A percentile compares a stretch with the other conserved stretches of the same genome.
Evolutionary conservation across 2,888 invertebrate species (phyloP).

Genomic region (Opisthograptis luteolata): DNA sequence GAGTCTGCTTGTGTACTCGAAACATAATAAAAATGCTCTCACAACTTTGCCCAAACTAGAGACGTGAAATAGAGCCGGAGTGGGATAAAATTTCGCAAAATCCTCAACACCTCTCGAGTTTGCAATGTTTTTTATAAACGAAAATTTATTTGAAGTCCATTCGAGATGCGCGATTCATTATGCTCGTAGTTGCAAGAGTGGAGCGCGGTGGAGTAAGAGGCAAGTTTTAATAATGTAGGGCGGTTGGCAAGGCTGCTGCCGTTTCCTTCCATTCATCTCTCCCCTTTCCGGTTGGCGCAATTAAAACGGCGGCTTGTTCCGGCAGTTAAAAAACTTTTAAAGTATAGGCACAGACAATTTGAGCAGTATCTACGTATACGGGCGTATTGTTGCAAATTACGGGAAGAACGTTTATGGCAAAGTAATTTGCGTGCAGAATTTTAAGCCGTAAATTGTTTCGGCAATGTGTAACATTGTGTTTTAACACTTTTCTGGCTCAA

Average conservation of each 20-base stretch:
- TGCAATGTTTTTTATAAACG: conserved; percentile 45
- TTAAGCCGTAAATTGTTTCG: conserved; percentile 33
- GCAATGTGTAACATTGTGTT: conserved; percentile 28
- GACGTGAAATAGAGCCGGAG: conserved; percentile 40
- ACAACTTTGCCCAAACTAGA: conserved; percentile 44
- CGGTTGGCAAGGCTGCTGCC: conserved; percentile 77
- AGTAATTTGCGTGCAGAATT: conserved; percentile 46
- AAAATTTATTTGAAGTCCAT: conserved; percentile 65
- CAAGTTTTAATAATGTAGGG: conserved; percentile 82
- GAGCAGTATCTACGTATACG: conserved; percentile 58
- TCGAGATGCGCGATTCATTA: conserved; percentile 74
- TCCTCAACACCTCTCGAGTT: conserved; percentile 44
- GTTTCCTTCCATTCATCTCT: conserved; percentile 82
- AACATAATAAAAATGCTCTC: conserved; percentile 44
- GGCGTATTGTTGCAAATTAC: conserved; percentile 62
- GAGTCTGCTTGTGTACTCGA: conserved; percentile 45
- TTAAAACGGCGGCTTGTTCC: conserved; percentile 81
- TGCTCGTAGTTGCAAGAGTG: conserved; percentile 66
- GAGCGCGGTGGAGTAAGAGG: conserved; percentile 70
- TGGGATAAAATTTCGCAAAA: conserved; percentile 39
- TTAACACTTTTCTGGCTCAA: conserved; percentile 22
- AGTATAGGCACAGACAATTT: conserved; percentile 76
- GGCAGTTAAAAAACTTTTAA: conserved; percentile 81
- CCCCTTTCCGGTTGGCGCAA: conserved; percentile 82
- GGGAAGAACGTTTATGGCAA: conserved; percentile 49